phyloP scores from a whole-genome alignment of 2,113 vertebrate species.

The Telmatochromis bifrenatus region DNA sequence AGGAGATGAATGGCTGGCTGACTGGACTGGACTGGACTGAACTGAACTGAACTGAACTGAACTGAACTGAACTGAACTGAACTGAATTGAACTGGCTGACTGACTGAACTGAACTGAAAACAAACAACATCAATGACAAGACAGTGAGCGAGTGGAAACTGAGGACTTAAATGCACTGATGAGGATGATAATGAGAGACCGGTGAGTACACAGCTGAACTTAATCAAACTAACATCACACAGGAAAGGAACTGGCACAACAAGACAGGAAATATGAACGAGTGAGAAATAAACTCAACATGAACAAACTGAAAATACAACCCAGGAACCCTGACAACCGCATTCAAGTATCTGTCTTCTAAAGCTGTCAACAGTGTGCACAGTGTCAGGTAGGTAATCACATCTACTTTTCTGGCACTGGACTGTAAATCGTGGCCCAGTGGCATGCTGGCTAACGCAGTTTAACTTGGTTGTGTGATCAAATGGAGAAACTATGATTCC shows the following conservation, averaged over 20 bases:
- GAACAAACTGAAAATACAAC: not conserved
- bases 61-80: not conserved
- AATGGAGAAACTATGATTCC: not conserved
- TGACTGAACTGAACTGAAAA: not conserved
- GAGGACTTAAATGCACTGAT: not conserved
- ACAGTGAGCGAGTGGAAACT: not conserved
- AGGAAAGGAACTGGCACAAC: not conserved
- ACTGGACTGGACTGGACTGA: rapidly evolving
- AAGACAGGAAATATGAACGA: not conserved
- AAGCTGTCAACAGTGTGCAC: rapidly evolving
- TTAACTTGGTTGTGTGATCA: rapidly evolving
- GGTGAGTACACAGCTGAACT: not conserved
- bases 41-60: rapidly evolving
- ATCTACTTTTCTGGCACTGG: not conserved
- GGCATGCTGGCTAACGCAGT: rapidly evolving
- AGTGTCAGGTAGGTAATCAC: not conserved
- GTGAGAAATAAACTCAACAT: not conserved
- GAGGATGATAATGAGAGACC: not conserved
- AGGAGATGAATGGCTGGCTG: not conserved
- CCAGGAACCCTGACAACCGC: not conserved
- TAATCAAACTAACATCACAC: not conserved
- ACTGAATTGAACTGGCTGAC: not conserved
- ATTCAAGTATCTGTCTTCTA: not conserved
- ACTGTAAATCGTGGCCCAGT: not conserved
- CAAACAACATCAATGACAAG: not conserved